A percentile compares a stretch with the other conserved stretches of the same genome.
Evolutionary conservation across 2,888 invertebrate species (phyloP).

Genomic region (Tanypteryx hageni): DNA sequence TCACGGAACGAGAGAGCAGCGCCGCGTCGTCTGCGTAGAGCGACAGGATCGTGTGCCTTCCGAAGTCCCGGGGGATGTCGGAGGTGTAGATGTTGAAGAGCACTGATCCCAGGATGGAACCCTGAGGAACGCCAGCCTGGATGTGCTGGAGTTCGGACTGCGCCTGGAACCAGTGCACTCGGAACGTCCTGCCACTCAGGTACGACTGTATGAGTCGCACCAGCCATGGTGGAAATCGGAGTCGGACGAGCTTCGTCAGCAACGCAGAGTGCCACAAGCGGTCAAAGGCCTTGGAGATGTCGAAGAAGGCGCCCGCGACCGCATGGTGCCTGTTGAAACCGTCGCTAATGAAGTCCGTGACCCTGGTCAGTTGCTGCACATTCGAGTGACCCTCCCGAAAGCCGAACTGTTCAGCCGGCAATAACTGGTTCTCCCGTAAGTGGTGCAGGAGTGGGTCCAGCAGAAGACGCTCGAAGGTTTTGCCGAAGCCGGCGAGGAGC

Average conservation of each 20-base stretch:
- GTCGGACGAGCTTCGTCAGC: neutral
- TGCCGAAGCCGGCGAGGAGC: too few species aligned
- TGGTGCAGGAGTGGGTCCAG: neutral
- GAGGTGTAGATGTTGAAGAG: neutral
- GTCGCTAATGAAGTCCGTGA: neutral
- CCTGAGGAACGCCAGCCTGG: neutral
- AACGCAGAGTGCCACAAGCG: too few species aligned
- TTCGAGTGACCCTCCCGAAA: neutral
- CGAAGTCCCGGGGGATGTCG: too few species aligned
- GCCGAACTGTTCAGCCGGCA: neutral
- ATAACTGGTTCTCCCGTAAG: neutral
- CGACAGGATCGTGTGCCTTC: too few species aligned
- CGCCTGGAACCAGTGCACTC: neutral
- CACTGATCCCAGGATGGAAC: neutral
- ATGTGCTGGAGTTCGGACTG: neutral
- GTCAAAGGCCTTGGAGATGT: too few species aligned
- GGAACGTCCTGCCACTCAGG: neutral
- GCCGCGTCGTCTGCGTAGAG: too few species aligned
- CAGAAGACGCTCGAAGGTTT: neutral
- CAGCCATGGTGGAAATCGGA: neutral
- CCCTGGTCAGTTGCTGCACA: neutral
- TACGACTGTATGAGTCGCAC: neutral
- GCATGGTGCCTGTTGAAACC: too few species aligned
- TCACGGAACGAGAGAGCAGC: too few species aligned
- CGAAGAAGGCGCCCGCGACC: too few species aligned